A percentile compares a stretch with the other conserved stretches of the same genome.
These are phyloP conservation scores for Aleiodes leptofemur DNA, from an alignment of 2,888 invertebrate genomes.

Conservation along the genomic window DNA sequence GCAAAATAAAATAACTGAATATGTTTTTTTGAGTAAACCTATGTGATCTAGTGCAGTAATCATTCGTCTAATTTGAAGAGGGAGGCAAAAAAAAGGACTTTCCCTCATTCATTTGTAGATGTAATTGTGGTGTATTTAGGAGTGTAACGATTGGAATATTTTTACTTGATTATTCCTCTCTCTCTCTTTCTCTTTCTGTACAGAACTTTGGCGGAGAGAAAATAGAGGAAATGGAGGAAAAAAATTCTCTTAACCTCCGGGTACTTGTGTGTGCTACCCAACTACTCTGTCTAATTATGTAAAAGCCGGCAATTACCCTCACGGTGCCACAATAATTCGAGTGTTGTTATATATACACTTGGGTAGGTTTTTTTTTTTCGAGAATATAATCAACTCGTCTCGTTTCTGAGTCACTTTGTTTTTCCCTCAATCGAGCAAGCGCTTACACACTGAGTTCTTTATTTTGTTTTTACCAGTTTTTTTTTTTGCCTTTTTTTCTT, in stretches of 20 bases:
- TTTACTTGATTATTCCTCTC: too few relatives aligned
- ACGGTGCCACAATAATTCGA: conserved; percentile 9
- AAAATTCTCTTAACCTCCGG: background rate
- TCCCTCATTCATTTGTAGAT: too few relatives aligned
- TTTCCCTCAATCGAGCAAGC: too few relatives aligned
- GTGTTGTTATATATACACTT: conserved; percentile 25
- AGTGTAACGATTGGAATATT: too few relatives aligned
- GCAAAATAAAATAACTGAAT: background rate
- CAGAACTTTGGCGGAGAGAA: background rate
- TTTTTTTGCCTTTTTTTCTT: conserved; percentile 2
- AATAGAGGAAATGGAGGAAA: background rate
- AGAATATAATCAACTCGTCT: conserved; percentile 22
- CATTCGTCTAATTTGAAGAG: background rate
- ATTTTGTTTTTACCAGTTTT: background rate
- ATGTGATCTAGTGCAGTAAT: too few relatives aligned
- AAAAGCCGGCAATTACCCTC: conserved; percentile 27
- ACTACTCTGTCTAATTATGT: conserved; percentile 29
- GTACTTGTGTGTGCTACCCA: conserved; percentile 3
- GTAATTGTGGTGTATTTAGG: too few relatives aligned
- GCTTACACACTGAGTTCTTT: too few relatives aligned
- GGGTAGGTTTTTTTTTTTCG: conserved; percentile 1
- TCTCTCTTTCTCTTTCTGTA: too few relatives aligned
- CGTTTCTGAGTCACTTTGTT: background rate
- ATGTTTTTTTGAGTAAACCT: background rate
- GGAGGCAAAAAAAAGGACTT: background rate